Base-by-base conservation (phyloP, 2,888 invertebrate genomes). In the Ormia ochracea region DNA sequence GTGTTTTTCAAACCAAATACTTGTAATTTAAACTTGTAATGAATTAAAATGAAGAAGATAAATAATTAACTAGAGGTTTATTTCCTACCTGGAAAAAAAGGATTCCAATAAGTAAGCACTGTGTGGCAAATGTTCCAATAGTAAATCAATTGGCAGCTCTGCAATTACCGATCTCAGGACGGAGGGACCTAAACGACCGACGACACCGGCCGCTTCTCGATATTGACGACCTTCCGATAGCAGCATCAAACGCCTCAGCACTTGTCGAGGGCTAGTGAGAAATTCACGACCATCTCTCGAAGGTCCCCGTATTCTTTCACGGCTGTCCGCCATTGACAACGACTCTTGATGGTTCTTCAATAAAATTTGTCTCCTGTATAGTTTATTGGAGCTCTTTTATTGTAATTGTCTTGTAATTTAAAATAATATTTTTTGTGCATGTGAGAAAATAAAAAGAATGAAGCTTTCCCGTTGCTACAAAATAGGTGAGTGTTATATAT, bases 61-160 rank as follows among this genome's bases (percentile, higher is more conserved):
- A n/a, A n/a, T n/a, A n/a, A n/a, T n/a, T n/a, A n/a, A n/a, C n/a
- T n/a, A n/a, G n/a, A n/a, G n/a, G n/a, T n/a, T n/a, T n/a, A n/a
- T 10, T 4, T 86, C 91, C 90, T 83, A 94, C 94, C 93, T 92
- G 83, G 92, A 92, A 78, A 94, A 94, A 21, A 97, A 92, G 0
- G 96, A 95, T 88, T 97, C 97, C 83, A 98, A 91, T 56, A 97
- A 92, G 84, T 95, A 94, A 1, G 97, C 93, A 17, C 96, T 96
- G 88, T 96, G 95, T 1, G 97, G 97, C 88, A 97, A 91, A 2
- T 96, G 94, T 84, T 97, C 97, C n/a, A 97, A 93, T 83, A 97
- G 91, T 83, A 96, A 91, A 87, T 97, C 97, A 63, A 97, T 92
- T 0, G 97, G 97, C 82, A 97, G 91, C 82, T 96, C 96, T 1